Percentiles rank a stretch among this genome's conserved stretches.
Evolutionary conservation across 2,888 invertebrate species (phyloP).

Genomic region (Agonopterix alstromeriana): DNA sequence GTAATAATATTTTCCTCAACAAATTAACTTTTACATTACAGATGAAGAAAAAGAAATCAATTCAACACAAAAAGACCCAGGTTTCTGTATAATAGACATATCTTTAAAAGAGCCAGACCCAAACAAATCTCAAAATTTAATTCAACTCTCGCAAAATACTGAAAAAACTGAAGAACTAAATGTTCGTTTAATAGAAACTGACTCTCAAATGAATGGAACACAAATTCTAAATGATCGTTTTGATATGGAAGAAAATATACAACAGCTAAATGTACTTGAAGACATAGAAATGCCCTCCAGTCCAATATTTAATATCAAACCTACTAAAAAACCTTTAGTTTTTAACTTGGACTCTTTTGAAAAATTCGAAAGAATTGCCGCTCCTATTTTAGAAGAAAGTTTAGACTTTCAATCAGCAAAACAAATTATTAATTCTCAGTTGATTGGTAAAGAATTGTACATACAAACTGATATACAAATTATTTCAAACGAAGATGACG

Average conservation of each 20-base stretch:
- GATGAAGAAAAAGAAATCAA: too few species aligned
- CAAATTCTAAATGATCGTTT: slow-evolving; percentile 7
- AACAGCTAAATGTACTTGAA: background rate
- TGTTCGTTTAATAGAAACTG: background rate
- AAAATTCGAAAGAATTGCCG: slow-evolving; percentile 46
- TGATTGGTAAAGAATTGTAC: slow-evolving; percentile 36
- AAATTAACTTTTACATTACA: too few species aligned
- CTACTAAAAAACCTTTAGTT: slow-evolving; percentile 20
- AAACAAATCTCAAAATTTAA: background rate
- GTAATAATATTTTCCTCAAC: too few species aligned
- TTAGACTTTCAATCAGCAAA: slow-evolving; percentile 32
- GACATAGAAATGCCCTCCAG: slow-evolving; percentile 26
- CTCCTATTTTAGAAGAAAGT: slow-evolving; percentile 35
- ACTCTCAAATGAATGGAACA: slow-evolving; percentile 4
- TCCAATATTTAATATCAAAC: slow-evolving; percentile 34
- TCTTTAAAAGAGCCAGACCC: slow-evolving; percentile 7
- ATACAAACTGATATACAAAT: slow-evolving; percentile 24
- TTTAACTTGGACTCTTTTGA: slow-evolving; percentile 50
- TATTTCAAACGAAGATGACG: slow-evolving; percentile 11
- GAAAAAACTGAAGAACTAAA: background rate
- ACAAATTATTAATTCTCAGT: slow-evolving; percentile 49
- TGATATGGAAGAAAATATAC: slow-evolving; percentile 6
- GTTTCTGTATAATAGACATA: slow-evolving; percentile 5
- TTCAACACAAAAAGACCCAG: background rate
- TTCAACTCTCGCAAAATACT: background rate